Base-by-base conservation (phyloP, 1,140 invertebrate species). In the Mercenaria mercenaria region DNA sequence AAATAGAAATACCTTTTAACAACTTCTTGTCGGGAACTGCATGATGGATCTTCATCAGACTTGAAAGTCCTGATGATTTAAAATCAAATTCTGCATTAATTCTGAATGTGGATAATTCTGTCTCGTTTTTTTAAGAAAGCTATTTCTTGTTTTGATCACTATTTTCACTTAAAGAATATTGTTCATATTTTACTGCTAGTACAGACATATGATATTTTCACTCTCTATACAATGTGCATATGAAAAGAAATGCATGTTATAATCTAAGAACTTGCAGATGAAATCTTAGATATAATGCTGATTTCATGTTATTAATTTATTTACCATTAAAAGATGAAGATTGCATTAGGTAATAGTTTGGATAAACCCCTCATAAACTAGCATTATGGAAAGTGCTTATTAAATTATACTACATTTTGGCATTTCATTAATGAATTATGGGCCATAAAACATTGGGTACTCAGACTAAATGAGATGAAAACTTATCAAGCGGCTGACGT, bases 361-460 rank as follows among this genome's bases (percentile, higher is more conserved):
- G 59, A 26, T 29, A 64, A 64, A n/a, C 26, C 4, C 59, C 59
- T 64, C 59, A 0, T 29, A 64, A 64, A 64, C 26, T 29, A 64
- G 26, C 20, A 64, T 64, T 64, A 64, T n/a, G 6, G 20, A 29
- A 64, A 64, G 59, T 64, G 59, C 59, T 64, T 29, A 64, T 64
- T 64, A 64, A 64, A 64, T 64, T 64, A 64, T 64, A 64, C 6
- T 64, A 64, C 59, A 64, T 64, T 64, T 64, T 64, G 59, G 59
- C 59, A 64, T 64, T 64, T 64, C 26, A 64, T 29, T 64, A 64
- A 64, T 64, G 59, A 64, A 64, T 64, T 64, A n/a, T 64, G 26
- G 59, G n/a, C 26, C 59, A 64, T 64, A 64, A 64, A 56, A 64
- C n/a, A 10, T 20, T n/a, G 59, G 59, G 59, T 29, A 4, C 59